Evolutionary conservation across 2,113 vertebrate genomes (phyloP), one percentile per base, ranked within the genome.

Genomic region (Dipodomys ordii): DNA sequence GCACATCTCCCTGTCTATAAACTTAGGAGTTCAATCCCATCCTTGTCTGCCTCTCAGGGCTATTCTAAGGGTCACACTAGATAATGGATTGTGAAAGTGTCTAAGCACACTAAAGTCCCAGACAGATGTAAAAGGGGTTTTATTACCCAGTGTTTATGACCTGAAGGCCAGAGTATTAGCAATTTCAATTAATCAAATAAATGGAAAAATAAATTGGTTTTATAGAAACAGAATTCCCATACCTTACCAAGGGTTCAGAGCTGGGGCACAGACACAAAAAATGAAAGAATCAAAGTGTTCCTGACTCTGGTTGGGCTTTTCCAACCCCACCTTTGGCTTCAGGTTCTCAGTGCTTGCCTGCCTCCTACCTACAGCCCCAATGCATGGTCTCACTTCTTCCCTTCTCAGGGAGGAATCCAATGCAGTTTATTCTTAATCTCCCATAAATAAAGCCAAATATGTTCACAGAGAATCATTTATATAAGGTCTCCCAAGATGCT

Each of bases 141-240:
- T 96, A 96, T 93, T 83, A 86, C 74, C 79, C 35, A 85, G 74
- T 92, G 92, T 96, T 96, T 96, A 96, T 35, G 93, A 94, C 90
- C 97, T 7, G 5, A 84, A 96, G 90, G 86, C 90, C 88, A 93
- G 32, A 88, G 82, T 86, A 96, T 94, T 95, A 95, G 95, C 92
- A 90, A 96, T 96, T 97, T 94, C 93, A 96, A 96, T 97, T 97
- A 96, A 97, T 97, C 94, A 96, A 92, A 96, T 88, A 96, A 96
- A 97, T 97, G 92, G 90, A 96, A 97, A 97, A 96, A 94, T 97
- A 94, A 96, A 97, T 97, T 96, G 95, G 82, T 95, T 97, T 97
- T 94, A 94, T 96, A 94, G 90, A 90, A 95, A 92, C 83, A 10
- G 82, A 94, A 16, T 90, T 92, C 86, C 83, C 9, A 2, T 5